Evolutionary conservation across 2,888 invertebrate species (phyloP), one percentile per base, ranked within the genome.

Genomic region (Amblyjoppa proteus): DNA sequence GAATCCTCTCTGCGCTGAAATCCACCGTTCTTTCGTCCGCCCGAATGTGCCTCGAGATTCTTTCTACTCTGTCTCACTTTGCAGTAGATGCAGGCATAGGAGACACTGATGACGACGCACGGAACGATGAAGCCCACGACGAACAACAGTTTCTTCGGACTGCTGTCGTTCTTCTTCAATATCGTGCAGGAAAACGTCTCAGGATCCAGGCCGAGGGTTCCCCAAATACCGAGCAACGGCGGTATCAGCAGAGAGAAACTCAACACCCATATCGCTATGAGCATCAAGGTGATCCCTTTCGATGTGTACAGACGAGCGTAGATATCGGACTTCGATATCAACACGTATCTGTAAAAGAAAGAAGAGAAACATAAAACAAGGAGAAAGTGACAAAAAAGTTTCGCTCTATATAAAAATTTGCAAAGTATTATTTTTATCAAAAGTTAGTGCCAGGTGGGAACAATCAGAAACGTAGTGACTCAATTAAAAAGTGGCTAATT

Each of bases 121-220:
- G 98, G 98, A 34, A 98, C 94, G 7, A 97, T 95, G 92, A 98
- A 98, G 1, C 97, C 98, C 89, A 98, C 95, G 20, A 97, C 95
- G 94, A 98, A 98, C 0, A 98, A 95, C 80, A 97, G 96, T 93
- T 97, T 98, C 94, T 98, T 98, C 3, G 98, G 98, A 0, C 98
- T 98, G 87, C 94, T 95, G 58, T 97, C 97, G 91, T 97, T 95
- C 91, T 97, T 97, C 87, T 96, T 95, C 71, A 98, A 95, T 89
- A 98, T 98, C 31, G 98, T 98, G 94, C 98, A 98, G 0, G 98
- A 98, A 93, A 98, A 98, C 1, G 98, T 97, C 28, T 96, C 95
- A 41, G 95, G 95, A 89, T 98, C 97, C 53, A 98, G 94, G 0
- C 98, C 98, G 86, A 98, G 95, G 89, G 96, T 96, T 20, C 98